Evolutionary conservation across 1,140 invertebrate species (phyloP).

Genomic region (Zaprionus tsacasi): DNA sequence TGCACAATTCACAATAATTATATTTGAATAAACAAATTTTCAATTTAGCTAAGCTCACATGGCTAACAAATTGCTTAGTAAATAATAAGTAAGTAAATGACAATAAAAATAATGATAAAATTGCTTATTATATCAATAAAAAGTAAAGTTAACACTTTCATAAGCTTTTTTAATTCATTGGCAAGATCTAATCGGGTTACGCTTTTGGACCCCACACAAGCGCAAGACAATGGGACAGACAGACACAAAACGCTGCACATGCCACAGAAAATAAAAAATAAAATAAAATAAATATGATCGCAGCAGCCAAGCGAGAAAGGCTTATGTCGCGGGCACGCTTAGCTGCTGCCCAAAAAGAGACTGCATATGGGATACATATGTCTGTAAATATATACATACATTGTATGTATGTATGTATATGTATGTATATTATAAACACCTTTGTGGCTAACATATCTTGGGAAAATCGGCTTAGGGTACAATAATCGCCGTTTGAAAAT

Average conservation of each 20-base stretch:
- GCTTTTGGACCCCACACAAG: slow-evolving; percentile 32
- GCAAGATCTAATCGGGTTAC: slow-evolving; percentile 37
- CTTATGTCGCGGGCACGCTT: slow-evolving; percentile 34
- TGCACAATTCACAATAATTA: no score
- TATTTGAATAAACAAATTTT: no score
- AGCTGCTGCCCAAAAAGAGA: not conserved
- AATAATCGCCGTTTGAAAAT: slow-evolving; percentile 79
- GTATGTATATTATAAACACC: slow-evolving; percentile 2
- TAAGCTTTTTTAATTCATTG: slow-evolving; percentile 8
- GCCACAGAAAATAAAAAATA: not conserved
- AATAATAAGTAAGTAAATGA: not conserved
- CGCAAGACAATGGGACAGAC: not conserved
- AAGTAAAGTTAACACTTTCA: not conserved
- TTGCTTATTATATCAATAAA: not conserved
- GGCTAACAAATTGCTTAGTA: no score
- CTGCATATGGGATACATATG: not conserved
- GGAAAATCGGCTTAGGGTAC: slow-evolving; percentile 73
- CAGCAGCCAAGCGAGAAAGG: slow-evolving; percentile 18
- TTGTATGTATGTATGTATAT: not conserved
- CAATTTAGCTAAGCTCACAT: no score
- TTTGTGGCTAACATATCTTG: slow-evolving; percentile 38
- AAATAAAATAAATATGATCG: slow-evolving; percentile 28
- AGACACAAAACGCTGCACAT: slow-evolving; percentile 21
- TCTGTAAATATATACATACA: not conserved
- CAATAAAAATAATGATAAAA: not conserved